Conservation (phyloP, 2,888 invertebrate genomes). For the Choreutis nemorana region DNA sequence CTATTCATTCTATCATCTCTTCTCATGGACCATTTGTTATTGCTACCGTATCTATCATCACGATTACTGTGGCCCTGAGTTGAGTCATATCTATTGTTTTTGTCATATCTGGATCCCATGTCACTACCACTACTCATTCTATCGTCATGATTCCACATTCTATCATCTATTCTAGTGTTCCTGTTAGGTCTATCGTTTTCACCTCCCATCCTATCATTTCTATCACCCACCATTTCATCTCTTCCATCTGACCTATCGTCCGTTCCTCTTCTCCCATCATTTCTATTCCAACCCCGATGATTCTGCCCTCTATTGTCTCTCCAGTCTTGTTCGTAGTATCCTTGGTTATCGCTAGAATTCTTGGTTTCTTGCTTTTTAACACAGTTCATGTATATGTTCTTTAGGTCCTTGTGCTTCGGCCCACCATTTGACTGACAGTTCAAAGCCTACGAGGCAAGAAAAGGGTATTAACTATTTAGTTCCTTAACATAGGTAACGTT, state of each 20-base stretch:
- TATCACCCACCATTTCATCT: slow-evolving; percentile 5
- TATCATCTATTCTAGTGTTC: slow-evolving; percentile 16
- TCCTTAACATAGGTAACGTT: too few species aligned
- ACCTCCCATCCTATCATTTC: slow-evolving; percentile 14
- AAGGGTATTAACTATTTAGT: slow-evolving; percentile 1
- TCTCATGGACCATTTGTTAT: slow-evolving; percentile 16
- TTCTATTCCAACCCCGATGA: slow-evolving; percentile 24
- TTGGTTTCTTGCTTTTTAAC: slow-evolving; percentile 47
- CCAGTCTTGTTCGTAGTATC: slow-evolving; percentile 28
- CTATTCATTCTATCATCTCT: slow-evolving; percentile 19
- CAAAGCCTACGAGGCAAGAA: slow-evolving; percentile 37
- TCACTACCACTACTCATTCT: slow-evolving; percentile 9
- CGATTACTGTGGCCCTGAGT: slow-evolving; percentile 14
- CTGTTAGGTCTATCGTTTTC: slow-evolving; percentile 15
- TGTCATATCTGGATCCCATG: slow-evolving; percentile 5
- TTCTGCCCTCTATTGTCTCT: slow-evolving; percentile 23
- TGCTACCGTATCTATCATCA: slow-evolving; percentile 10
- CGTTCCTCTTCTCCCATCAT: slow-evolving; percentile 15
- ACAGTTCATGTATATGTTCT: slow-evolving; percentile 65
- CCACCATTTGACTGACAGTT: slow-evolving; percentile 69
- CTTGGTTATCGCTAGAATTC: slow-evolving; percentile 23
- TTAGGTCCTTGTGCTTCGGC: slow-evolving; percentile 65
- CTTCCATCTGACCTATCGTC: slow-evolving; percentile 10
- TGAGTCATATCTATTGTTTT: slow-evolving; percentile 8
- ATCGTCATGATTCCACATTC: slow-evolving; percentile 16